phyloP scores from a whole-genome alignment of 1,140 invertebrate genomes.

The Hirudo medicinalis region DNA sequence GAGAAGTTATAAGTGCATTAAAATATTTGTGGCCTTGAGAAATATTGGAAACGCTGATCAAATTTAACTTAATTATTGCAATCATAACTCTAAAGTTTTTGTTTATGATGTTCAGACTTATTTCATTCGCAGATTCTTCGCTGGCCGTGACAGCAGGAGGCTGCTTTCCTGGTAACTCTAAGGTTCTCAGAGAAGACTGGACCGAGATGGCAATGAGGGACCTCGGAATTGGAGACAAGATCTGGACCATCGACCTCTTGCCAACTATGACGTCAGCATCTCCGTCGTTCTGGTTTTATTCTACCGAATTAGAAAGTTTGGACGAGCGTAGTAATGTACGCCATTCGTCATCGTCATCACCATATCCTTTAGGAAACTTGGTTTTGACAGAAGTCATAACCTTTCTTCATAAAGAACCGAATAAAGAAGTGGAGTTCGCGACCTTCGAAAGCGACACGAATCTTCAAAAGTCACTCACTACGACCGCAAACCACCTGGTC shows the following conservation, averaged over 20 bases:
- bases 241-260: slow-evolving; percentile 57
- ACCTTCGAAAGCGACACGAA: background rate
- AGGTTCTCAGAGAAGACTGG: slow-evolving; percentile 49
- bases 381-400: slow-evolving; percentile 38
- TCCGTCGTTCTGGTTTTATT: slow-evolving; percentile 71
- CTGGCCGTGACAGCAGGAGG: slow-evolving; percentile 61
- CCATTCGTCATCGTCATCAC: slow-evolving; percentile 50
- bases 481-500: background rate
- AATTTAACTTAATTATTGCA: no score
- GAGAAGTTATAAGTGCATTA: no score
- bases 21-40: no score
- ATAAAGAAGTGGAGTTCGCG: background rate
- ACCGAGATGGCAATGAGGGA: slow-evolving; percentile 45
- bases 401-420: slow-evolving; percentile 7
- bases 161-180: slow-evolving; percentile 58
- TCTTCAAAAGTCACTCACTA: background rate
- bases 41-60: no score
- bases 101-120: background rate
- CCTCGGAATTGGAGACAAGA: slow-evolving; percentile 60
- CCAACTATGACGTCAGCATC: slow-evolving; percentile 70
- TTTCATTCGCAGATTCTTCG: slow-evolving; percentile 68
- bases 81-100: no score
- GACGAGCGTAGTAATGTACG: slow-evolving; percentile 55
- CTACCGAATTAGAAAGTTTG: slow-evolving; percentile 53
- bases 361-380: slow-evolving; percentile 70